Evolutionary conservation across 1,140 invertebrate genomes (phyloP).

Genomic region (Diorhabda elongata): DNA sequence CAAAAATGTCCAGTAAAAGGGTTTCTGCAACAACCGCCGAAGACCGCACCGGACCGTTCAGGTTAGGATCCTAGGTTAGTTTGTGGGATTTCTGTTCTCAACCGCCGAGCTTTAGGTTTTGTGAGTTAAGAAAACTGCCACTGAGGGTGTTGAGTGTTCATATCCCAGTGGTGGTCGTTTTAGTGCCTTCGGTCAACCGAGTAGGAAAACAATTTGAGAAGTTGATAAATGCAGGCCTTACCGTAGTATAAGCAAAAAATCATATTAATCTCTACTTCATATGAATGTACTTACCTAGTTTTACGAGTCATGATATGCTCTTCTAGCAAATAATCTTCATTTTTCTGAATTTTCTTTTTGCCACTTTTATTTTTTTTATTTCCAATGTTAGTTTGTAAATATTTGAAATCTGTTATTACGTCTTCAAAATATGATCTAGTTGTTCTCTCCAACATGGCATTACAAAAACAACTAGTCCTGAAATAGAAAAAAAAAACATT

Average conservation of each 20-base stretch:
- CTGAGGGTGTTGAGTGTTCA: too few relatives aligned
- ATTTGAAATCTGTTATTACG: conserved; percentile 6
- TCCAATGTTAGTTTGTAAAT: conserved; percentile 14
- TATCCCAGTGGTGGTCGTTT: too few relatives aligned
- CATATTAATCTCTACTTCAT: too few relatives aligned
- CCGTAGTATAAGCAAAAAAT: conserved; percentile 11
- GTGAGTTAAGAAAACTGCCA: too few relatives aligned
- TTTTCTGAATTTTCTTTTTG: conserved; percentile 12
- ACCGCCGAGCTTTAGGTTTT: too few relatives aligned
- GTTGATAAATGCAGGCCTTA: not conserved
- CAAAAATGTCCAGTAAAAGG: too few relatives aligned
- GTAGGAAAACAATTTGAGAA: too few relatives aligned
- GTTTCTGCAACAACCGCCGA: too few relatives aligned
- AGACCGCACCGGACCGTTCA: too few relatives aligned
- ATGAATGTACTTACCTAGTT: conserved; percentile 36
- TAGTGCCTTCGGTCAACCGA: too few relatives aligned
- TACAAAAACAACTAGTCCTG: conserved; percentile 15
- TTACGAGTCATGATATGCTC: conserved; percentile 47
- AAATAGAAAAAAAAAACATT: conserved; percentile 13
- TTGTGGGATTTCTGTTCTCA: too few relatives aligned
- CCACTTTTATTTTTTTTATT: conserved; percentile 12
- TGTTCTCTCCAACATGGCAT: conserved; percentile 37
- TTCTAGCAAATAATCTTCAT: conserved; percentile 17
- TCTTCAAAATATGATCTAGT: conserved; percentile 26
- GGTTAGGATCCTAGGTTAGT: too few relatives aligned